These are phyloP conservation scores for Apamea sordens DNA, from an alignment of 2,888 invertebrate genomes.

Conservation along the genomic window DNA sequence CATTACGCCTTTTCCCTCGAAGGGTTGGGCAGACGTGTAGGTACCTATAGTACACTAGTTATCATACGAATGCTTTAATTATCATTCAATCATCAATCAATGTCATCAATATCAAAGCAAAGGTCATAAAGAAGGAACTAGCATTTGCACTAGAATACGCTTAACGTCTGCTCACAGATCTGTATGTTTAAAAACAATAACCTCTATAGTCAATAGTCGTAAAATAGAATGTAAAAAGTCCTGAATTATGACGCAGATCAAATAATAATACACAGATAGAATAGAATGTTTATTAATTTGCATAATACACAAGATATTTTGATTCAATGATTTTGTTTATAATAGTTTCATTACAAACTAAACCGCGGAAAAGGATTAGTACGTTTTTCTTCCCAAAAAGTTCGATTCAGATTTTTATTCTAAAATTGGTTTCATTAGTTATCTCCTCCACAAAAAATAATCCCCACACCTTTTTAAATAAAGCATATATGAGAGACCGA, in stretches of 20 bases:
- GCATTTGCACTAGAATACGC: neutral
- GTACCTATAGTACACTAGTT: neutral
- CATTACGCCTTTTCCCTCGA: too few species aligned
- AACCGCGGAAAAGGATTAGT: neutral
- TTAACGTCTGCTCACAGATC: neutral
- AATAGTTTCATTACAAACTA: neutral
- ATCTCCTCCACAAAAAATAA: neutral
- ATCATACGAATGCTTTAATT: neutral
- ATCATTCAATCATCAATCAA: neutral
- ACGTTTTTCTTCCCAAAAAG: neutral
- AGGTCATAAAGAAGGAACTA: neutral
- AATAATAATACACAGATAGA: neutral
- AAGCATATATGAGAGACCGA: neutral
- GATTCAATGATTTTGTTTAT: neutral
- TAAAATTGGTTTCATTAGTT: neutral
- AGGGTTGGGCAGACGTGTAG: too few species aligned
- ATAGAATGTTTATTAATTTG: neutral
- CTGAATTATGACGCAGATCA: neutral
- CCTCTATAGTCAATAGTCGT: too few species aligned
- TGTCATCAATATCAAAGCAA: neutral
- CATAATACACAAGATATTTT: neutral
- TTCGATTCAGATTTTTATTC: neutral
- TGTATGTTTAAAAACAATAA: neutral
- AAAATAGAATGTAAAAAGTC: neutral
- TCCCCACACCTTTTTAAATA: neutral